phyloP scores from a whole-genome alignment of 2,113 vertebrate species.

The Strigops habroptila region DNA sequence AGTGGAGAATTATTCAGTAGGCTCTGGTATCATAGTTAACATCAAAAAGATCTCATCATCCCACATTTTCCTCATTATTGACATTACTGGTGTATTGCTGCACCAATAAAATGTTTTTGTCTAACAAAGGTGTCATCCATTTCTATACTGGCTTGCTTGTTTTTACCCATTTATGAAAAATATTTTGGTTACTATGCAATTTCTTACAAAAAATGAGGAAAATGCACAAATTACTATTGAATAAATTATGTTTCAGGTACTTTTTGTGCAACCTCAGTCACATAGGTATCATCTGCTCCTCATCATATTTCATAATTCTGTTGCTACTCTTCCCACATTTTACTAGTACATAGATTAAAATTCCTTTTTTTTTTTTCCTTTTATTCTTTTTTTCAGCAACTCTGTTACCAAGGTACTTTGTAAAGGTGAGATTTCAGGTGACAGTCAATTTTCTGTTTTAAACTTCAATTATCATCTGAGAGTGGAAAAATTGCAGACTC shows the following conservation, averaged over 20 bases:
- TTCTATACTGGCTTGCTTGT: background rate
- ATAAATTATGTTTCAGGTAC: background rate
- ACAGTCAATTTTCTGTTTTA: background rate
- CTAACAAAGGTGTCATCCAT: background rate
- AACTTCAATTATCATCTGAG: background rate
- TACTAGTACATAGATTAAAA: background rate
- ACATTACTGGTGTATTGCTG: background rate
- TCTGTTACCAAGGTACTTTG: background rate
- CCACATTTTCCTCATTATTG: background rate
- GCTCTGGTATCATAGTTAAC: background rate
- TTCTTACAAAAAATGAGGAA: background rate
- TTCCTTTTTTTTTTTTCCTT: background rate
- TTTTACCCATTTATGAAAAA: background rate
- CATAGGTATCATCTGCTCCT: accelerated
- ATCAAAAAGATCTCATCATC: background rate
- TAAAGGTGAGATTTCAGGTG: background rate
- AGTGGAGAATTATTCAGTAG: background rate
- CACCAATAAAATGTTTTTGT: background rate
- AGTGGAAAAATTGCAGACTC: background rate
- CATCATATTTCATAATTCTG: background rate
- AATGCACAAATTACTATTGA: background rate
- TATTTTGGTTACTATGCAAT: background rate
- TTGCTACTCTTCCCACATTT: background rate
- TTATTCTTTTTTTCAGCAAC: background rate
- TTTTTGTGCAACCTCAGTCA: background rate